Conservation (phyloP, 2,888 invertebrate species). For the Orthosia gracilis region DNA sequence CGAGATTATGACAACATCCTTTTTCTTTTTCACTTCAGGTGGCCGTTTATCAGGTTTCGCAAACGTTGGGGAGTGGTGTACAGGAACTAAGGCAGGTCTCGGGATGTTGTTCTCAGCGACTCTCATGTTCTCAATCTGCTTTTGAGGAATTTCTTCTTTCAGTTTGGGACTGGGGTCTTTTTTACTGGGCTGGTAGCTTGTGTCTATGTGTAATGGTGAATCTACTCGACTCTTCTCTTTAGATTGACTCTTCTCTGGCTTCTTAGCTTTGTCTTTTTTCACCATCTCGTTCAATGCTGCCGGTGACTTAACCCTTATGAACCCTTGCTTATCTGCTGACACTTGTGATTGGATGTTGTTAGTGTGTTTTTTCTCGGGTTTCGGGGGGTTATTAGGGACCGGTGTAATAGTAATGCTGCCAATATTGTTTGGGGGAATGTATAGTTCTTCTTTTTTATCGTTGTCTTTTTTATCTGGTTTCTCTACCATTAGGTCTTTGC, state of each 20-base stretch:
- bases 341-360: slow-evolving; percentile 51
- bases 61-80: slow-evolving; percentile 86
- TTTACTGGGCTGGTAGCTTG: slow-evolving; percentile 77
- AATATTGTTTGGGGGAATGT: slow-evolving; percentile 84
- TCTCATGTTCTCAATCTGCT: slow-evolving; percentile 83
- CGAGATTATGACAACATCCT: slow-evolving; percentile 84
- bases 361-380: slow-evolving; percentile 75
- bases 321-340: slow-evolving; percentile 70
- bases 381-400: slow-evolving; percentile 73
- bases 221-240: slow-evolving; percentile 76
- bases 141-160: slow-evolving; percentile 81
- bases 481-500: slow-evolving; percentile 81
- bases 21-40: slow-evolving; percentile 85
- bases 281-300: slow-evolving; percentile 87
- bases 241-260: slow-evolving; percentile 70
- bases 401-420: slow-evolving; percentile 89
- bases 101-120: slow-evolving; percentile 85
- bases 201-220: slow-evolving; percentile 82
- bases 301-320: slow-evolving; percentile 87
- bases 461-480: slow-evolving; percentile 77
- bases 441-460: slow-evolving; percentile 80
- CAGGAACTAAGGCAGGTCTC: slow-evolving; percentile 82
- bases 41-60: slow-evolving; percentile 87
- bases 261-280: slow-evolving; percentile 77
- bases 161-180: slow-evolving; percentile 81